Base-by-base conservation (phyloP, 2,888 invertebrate genomes). In the Himalopsyche anomala region DNA sequence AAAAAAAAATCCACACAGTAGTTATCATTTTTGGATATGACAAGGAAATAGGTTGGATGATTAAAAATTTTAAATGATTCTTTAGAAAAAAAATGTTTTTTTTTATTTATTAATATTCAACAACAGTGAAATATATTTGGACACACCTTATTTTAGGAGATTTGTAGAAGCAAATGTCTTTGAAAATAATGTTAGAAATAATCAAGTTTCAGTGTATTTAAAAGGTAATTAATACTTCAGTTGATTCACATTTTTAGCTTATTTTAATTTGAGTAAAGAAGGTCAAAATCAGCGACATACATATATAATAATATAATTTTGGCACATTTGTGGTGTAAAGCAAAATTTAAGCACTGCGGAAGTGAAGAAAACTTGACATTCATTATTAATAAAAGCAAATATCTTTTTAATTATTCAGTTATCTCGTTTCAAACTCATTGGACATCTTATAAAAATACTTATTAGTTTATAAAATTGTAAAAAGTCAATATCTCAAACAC, bases 301-400 rank as follows among this genome's bases (percentile, higher is more conserved):
- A 17, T 36, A 11, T 74, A 28, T 15, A 15, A 38, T 74, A 15
- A 36, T 28, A 74, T 12, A 74, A 74, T 74, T 74, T 74, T 74
- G 74, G 74, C 74, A 74, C 74, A 36, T 36, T 28, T 74, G 74
- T 74, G 74, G 74, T 15, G 15, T 38, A 36, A 74, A 74, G 74
- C 38, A 74, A 74, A 38, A 38, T 15, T 36, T 74, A 36, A 38
- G 74, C 36, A 74, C 74, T 74, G 74, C 36, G 36, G 38, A 74
- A 74, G n/a, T 74, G 74, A 51, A 51, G 51, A 51, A 51, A 51
- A 51, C 51, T 51, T 51, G 51, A 51, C 15, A 51, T 15, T 3
- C 15, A 51, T 51, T 42, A 42, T 42, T 51, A 11, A 51, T 9
- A 51, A 51, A 8, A 51, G 3, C 51, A 51, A 51, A 51, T 51